phyloP scores from a whole-genome alignment of 2,888 invertebrate species.

The Tromatobia lineatoria region DNA sequence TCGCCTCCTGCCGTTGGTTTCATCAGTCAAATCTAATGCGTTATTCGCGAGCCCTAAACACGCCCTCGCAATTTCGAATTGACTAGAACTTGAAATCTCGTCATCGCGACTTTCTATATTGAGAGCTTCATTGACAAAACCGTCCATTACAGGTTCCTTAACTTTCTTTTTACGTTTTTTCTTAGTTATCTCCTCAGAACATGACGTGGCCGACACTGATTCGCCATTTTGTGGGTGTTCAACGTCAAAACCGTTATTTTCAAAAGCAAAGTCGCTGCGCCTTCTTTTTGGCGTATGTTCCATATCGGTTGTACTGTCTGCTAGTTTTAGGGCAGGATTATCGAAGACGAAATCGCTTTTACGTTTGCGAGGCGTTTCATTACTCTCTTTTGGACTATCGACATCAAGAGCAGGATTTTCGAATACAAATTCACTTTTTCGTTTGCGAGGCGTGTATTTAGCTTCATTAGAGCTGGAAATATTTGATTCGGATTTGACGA shows the following conservation, averaged over 20 bases:
- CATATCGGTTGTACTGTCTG: background rate
- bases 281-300: slow-evolving; percentile 40
- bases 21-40: slow-evolving; percentile 81
- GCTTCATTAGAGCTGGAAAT: slow-evolving; percentile 55
- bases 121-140: slow-evolving; percentile 68
- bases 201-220: background rate
- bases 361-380: background rate
- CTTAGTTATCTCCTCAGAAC: slow-evolving; percentile 17
- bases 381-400: slow-evolving; percentile 1
- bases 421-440: slow-evolving; percentile 62
- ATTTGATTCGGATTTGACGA: slow-evolving; percentile 60
- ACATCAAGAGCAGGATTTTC: slow-evolving; percentile 60
- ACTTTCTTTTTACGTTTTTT: slow-evolving; percentile 58
- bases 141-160: slow-evolving; percentile 43
- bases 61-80: slow-evolving; percentile 66
- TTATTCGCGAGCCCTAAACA: slow-evolving; percentile 77
- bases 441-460: slow-evolving; percentile 70
- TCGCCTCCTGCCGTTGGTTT: slow-evolving; percentile 77
- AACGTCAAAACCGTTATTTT: slow-evolving; percentile 63
- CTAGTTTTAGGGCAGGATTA: background rate
- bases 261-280: slow-evolving; percentile 55
- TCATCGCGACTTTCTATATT: slow-evolving; percentile 52
- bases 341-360: background rate
- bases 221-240: slow-evolving; percentile 44
- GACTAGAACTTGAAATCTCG: slow-evolving; percentile 19